Conservation (phyloP, 2,797 vertebrate species). For the Phataginus tricuspis region DNA sequence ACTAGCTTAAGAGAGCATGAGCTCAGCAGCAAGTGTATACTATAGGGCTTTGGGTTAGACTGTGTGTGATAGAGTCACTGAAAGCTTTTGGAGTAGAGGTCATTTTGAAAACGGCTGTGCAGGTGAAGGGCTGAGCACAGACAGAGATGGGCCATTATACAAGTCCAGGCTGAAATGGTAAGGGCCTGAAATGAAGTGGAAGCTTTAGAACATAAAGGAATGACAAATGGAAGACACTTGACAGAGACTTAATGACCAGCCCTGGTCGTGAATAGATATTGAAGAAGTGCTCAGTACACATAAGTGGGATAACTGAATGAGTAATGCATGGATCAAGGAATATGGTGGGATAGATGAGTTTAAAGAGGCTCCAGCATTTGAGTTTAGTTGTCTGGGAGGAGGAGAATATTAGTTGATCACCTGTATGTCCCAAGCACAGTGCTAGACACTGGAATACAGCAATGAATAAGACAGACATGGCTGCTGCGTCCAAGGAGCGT, state of each 20-base stretch:
- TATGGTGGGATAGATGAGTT: background rate
- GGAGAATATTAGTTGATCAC: background rate
- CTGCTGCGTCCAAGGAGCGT: background rate
- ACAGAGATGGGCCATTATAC: background rate
- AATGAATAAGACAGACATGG: background rate
- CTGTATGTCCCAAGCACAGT: background rate
- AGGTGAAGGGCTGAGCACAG: background rate
- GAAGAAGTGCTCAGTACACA: accelerated
- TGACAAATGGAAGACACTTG: background rate
- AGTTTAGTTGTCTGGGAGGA: background rate
- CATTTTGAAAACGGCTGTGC: background rate
- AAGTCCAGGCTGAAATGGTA: background rate
- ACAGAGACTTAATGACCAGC: background rate
- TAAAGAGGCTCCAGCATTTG: background rate
- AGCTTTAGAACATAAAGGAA: background rate
- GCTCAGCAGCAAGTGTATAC: background rate
- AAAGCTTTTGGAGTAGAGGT: background rate
- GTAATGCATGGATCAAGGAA: background rate
- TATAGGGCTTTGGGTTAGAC: background rate
- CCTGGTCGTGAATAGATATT: background rate
- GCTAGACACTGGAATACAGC: background rate
- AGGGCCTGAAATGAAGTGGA: background rate
- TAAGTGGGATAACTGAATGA: background rate
- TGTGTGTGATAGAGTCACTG: background rate
- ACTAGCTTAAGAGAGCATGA: background rate